phyloP scores from a whole-genome alignment of 2,888 invertebrate genomes.

The Hedya salicella region DNA sequence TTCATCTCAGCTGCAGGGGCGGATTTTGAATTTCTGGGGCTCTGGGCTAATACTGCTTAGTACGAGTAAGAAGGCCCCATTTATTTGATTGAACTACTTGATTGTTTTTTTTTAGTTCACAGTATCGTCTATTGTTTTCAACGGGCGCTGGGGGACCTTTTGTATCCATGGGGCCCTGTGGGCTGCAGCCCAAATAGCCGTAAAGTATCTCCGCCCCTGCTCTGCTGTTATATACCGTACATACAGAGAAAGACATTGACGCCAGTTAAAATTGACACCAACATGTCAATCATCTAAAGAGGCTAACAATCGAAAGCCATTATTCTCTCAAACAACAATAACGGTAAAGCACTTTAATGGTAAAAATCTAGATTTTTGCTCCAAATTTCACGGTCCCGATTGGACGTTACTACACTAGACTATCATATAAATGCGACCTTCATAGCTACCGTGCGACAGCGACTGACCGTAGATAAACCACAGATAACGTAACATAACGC shows the following conservation, averaged over 20 bases:
- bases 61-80: no score
- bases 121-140: no score
- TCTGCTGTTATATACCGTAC: neutral
- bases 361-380: constrained; percentile 69
- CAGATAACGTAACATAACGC: constrained; percentile 23
- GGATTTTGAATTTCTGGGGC: no score
- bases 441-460: constrained; percentile 20
- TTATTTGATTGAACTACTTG: no score
- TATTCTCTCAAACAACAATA: constrained; percentile 46
- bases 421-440: no score
- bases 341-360: constrained; percentile 53
- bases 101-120: no score
- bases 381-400: constrained; percentile 69
- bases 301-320: constrained; percentile 35
- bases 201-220: no score
- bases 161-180: no score
- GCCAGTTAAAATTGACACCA: constrained; percentile 13
- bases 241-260: neutral
- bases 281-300: constrained; percentile 13
- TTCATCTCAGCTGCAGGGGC: no score
- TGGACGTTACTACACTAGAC: constrained; percentile 48
- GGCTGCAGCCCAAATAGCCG: no score
- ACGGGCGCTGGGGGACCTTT: no score
- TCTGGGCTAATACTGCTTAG: no score
- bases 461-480: constrained; percentile 16